Evolutionary conservation across 2,797 vertebrate genomes (phyloP), one percentile per base, ranked within the genome.

Genomic region (Dipus sagitta): DNA sequence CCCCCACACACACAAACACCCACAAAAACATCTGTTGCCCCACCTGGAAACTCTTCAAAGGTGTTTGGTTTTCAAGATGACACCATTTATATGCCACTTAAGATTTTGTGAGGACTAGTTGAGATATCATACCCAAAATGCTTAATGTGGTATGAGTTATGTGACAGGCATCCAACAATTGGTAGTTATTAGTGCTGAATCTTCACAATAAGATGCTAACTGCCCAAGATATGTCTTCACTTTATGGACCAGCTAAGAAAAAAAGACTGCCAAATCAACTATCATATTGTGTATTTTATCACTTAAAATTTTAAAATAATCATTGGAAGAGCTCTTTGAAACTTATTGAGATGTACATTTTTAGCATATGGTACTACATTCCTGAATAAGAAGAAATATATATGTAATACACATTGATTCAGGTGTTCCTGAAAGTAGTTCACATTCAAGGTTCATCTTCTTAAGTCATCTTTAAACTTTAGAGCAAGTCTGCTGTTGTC

Each of bases 251-350:
- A 17, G 30, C 79, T 91, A 72, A 64, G 0, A 42, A 38, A 32
- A 76, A 77, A 68, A 28, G 38, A 24, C 26, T 64, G 17, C 13
- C 67, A 72, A 52, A 26, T 72, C 70, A 62, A 76, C 54, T 64
- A 26, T 30, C 54, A 68, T 34, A 4, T 17, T 23, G 12, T 71
- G 13, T 7, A 83, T 80, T 87, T 70, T 24, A 60, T 88, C 68
- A 38, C 38, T 90, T 78, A 74, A 85, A 11, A 14, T 23, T 62
- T 67, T 64, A 34, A 76, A 78, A 2, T 54, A 68, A 54, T 70
- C 52, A 79, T 32, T 87, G 64, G n/a, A 83, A 80, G 77, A 64
- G 21, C 24, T 83, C 70, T 77, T 84, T 83, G 86, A 88, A 64
- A 77, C 11, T 77, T 47, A 54, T 4, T 91, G 60, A 86, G 60